Percentiles rank a stretch among this genome's conserved stretches.
These are phyloP conservation scores for Vespertilio murinus DNA, from an alignment of 2,797 vertebrate genomes.

Conservation along the genomic window DNA sequence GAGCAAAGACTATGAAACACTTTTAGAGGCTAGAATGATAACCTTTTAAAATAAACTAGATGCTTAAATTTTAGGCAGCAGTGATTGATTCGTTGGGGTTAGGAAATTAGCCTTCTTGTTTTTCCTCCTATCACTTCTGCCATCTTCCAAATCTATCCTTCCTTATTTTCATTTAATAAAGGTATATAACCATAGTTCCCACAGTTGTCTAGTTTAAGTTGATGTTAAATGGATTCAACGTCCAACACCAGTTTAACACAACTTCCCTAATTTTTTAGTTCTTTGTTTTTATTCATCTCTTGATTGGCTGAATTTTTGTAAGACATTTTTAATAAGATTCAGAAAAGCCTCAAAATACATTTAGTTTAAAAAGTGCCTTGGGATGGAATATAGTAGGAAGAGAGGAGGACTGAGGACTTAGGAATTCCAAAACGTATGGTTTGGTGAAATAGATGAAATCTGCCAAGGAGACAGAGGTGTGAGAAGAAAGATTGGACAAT, in stretches of 20 bases:
- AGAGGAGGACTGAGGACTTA: neutral
- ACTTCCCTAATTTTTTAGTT: slow-evolving; percentile 26
- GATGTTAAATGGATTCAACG: neutral
- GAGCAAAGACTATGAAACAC: neutral
- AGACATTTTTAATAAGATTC: neutral
- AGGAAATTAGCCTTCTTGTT: neutral
- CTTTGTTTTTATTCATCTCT: neutral
- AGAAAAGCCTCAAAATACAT: neutral
- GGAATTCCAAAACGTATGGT: neutral
- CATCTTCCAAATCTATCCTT: neutral
- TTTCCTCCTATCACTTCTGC: neutral
- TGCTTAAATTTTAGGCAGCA: neutral
- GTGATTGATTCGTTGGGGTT: neutral
- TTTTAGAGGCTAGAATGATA: neutral
- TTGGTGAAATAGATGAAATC: neutral
- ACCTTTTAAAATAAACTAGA: neutral
- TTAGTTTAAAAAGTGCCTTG: neutral
- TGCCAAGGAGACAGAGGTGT: neutral
- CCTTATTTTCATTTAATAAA: neutral
- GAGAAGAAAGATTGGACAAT: neutral
- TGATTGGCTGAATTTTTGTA: neutral
- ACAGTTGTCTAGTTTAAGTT: neutral
- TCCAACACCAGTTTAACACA: neutral
- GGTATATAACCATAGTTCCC: neutral
- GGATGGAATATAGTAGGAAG: neutral